Evolutionary conservation across 2,888 invertebrate genomes (phyloP).

Genomic region (Dasypolia templi): DNA sequence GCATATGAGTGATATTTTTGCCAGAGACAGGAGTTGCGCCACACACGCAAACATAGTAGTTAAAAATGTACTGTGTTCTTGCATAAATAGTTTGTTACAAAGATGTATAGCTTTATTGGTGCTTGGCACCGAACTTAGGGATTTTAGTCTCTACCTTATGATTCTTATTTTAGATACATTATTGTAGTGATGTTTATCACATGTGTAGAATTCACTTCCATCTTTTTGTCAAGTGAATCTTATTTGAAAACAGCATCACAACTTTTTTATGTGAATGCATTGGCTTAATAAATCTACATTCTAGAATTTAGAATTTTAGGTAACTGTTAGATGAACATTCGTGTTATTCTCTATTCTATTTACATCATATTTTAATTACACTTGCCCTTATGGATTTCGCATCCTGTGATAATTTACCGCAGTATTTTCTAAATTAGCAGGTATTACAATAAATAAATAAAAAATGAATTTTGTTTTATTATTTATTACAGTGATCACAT

Average conservation of each 20-base stretch:
- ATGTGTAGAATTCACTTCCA: slow-evolving; percentile 25
- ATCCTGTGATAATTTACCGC: slow-evolving; percentile 80
- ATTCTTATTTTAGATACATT: slow-evolving; percentile 45
- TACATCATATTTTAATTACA: slow-evolving; percentile 68
- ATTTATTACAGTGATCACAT: slow-evolving; percentile 57
- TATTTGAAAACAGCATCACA: slow-evolving; percentile 23
- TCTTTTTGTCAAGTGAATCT: slow-evolving; percentile 19
- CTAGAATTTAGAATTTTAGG: slow-evolving; percentile 20
- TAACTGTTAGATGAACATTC: slow-evolving; percentile 38
- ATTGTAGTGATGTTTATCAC: slow-evolving; percentile 42
- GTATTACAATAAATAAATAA: slow-evolving; percentile 66
- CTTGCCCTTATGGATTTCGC: slow-evolving; percentile 78
- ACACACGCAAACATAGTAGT: slow-evolving; percentile 11
- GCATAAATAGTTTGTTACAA: slow-evolving; percentile 38
- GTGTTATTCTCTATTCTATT: slow-evolving; percentile 43
- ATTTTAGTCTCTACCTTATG: slow-evolving; percentile 40
- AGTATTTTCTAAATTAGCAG: slow-evolving; percentile 77
- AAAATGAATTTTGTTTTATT: slow-evolving; percentile 48
- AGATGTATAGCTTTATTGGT: slow-evolving; percentile 39
- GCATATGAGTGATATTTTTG: slow-evolving; percentile 20
- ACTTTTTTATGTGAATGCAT: slow-evolving; percentile 29
- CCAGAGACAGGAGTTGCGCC: not conserved
- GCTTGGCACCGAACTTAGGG: slow-evolving; percentile 28
- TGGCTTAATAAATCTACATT: slow-evolving; percentile 26
- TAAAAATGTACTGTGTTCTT: slow-evolving; percentile 42